phyloP scores from a whole-genome alignment of 2,888 invertebrate genomes.

The Parochlus steinenii region DNA sequence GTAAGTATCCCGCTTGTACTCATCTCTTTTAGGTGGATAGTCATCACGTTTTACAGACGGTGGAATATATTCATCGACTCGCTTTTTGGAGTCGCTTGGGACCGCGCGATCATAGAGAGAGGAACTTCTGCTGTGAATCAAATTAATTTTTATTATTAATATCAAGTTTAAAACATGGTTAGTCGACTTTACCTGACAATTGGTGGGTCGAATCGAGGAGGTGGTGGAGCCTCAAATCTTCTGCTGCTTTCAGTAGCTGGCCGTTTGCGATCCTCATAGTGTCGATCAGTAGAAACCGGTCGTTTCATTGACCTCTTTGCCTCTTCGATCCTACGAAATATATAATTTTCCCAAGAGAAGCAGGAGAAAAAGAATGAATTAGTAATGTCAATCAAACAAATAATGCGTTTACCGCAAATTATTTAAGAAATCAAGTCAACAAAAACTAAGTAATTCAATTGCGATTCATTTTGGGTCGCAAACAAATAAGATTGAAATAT shows the following conservation, averaged over 20 bases:
- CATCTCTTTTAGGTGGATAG: slow-evolving; percentile 23
- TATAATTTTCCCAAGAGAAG: no score
- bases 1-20: slow-evolving; percentile 15
- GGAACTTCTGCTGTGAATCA: background rate
- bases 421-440: no score
- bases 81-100: slow-evolving; percentile 13
- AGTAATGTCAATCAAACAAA: no score
- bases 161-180: background rate
- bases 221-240: slow-evolving; percentile 24
- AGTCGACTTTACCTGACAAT: slow-evolving; percentile 22
- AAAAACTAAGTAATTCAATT: no score
- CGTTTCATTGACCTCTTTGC: slow-evolving; percentile 26
- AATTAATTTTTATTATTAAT: slow-evolving; percentile 1
- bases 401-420: no score
- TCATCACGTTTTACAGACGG: slow-evolving; percentile 19
- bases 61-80: slow-evolving; percentile 21
- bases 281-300: slow-evolving; percentile 17
- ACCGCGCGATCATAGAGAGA: slow-evolving; percentile 10
- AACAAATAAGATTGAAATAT: no score
- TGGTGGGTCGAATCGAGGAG: slow-evolving; percentile 28
- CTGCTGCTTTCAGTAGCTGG: slow-evolving; percentile 13
- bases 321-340: slow-evolving; percentile 27
- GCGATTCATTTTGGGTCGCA: no score
- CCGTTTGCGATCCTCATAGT: slow-evolving; percentile 24
- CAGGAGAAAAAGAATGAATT: no score